These are phyloP conservation scores for Tetrao urogallus DNA, from an alignment of 2,113 vertebrate species.

Conservation along the genomic window DNA sequence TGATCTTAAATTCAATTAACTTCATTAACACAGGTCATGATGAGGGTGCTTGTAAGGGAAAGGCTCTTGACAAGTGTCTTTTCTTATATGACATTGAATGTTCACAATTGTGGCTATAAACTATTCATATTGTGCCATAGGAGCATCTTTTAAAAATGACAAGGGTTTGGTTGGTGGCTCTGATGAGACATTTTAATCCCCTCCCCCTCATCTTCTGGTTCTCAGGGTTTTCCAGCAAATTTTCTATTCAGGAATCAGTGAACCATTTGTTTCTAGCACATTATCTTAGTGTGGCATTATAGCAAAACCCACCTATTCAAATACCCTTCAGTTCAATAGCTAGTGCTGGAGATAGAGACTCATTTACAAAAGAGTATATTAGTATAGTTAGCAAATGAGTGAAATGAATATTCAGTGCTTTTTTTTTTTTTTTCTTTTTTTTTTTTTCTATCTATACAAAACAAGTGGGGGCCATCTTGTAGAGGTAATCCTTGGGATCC, in stretches of 20 bases:
- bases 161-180: conserved; percentile 2
- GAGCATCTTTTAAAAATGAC: conserved; percentile 59
- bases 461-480: neutral
- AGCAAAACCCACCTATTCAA: conserved; percentile 46
- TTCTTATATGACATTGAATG: conserved; percentile 74
- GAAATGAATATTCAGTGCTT: conserved; percentile 53
- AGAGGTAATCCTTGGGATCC: conserved; percentile 28
- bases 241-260: neutral
- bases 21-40: conserved; percentile 95
- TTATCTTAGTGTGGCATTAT: conserved; percentile 35
- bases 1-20: conserved; percentile 99
- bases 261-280: conserved; percentile 49
- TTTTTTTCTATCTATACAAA: conserved; percentile 11
- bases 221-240: conserved; percentile 25
- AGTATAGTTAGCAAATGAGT: conserved; percentile 31
- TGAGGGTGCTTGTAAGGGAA: conserved; percentile 84
- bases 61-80: conserved; percentile 82
- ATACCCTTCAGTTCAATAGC: conserved; percentile 40
- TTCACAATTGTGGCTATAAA: conserved; percentile 55
- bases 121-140: conserved; percentile 21
- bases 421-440: neutral
- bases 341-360: neutral
- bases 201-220: conserved; percentile 10
- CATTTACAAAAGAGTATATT: conserved; percentile 29
- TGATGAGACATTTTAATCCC: conserved; percentile 32